A percentile compares a stretch with the other conserved stretches of the same genome.
phyloP scores from a whole-genome alignment of 2,797 vertebrate species.

The Phoxinus dragarum region DNA sequence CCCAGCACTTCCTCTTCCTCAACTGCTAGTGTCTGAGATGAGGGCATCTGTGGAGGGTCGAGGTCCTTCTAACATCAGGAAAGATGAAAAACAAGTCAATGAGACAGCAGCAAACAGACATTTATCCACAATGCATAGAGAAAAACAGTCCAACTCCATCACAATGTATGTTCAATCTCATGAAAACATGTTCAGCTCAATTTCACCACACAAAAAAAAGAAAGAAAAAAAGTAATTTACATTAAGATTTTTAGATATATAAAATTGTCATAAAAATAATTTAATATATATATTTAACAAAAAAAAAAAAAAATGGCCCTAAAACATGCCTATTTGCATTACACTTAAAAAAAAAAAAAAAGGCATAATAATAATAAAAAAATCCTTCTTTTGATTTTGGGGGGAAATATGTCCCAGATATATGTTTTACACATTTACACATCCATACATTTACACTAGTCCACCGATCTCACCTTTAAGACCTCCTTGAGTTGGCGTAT shows the following conservation, averaged over 20 bases:
- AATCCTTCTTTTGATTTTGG: neutral
- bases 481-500: constrained; percentile 80
- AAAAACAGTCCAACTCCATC: neutral
- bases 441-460: neutral
- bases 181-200: neutral
- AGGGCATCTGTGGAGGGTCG: constrained; percentile 73
- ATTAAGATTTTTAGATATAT: neutral
- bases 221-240: neutral
- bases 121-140: neutral
- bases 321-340: neutral
- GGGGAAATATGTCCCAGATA: neutral
- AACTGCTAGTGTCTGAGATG: constrained; percentile 86
- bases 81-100: neutral
- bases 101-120: neutral
- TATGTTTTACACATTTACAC: neutral
- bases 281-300: neutral
- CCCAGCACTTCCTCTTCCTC: constrained; percentile 90
- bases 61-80: constrained; percentile 71
- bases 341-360: neutral
- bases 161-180: neutral
- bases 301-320: neutral
- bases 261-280: neutral
- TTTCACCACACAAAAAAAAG: neutral
- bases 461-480: constrained; percentile 79
- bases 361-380: neutral